Percentiles rank a stretch among this genome's conserved stretches.
These are phyloP conservation scores for Pimephales promelas DNA, from an alignment of 2,113 vertebrate genomes.

Conservation along the genomic window DNA sequence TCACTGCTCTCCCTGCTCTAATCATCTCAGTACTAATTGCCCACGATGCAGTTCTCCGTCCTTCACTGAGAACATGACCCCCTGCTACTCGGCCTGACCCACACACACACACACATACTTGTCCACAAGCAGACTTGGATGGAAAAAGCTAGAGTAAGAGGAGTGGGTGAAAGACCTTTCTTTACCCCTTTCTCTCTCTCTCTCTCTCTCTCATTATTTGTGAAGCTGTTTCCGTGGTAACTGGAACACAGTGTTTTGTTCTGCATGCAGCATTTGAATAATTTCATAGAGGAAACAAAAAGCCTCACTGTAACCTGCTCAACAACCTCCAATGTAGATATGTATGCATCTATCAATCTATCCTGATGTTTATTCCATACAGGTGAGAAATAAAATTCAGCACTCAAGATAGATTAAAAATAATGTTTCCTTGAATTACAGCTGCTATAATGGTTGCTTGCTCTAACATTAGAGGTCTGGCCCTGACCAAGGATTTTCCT, in stretches of 20 bases:
- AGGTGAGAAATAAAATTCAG: not conserved
- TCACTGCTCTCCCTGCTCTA: constrained; percentile 45
- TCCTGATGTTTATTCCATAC: not conserved
- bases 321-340: not conserved
- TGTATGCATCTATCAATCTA: not conserved
- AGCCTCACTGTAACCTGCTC: constrained; percentile 27
- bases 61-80: constrained; percentile 47
- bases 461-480: too few species aligned
- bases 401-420: not conserved
- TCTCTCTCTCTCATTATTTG: constrained; percentile 36
- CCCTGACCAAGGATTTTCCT: too few species aligned
- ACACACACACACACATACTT: constrained; percentile 36
- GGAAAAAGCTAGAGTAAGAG: not conserved
- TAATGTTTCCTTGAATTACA: not conserved
- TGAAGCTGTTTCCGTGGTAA: constrained; percentile 64
- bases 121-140: not conserved
- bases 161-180: constrained; percentile 13
- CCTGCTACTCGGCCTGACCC: constrained; percentile 15
- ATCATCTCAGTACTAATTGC: constrained; percentile 58
- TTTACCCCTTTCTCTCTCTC: constrained; percentile 33
- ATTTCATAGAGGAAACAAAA: constrained; percentile 45
- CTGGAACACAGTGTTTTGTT: constrained; percentile 56
- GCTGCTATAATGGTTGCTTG: not conserved
- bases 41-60: constrained; percentile 42
- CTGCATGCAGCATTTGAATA: constrained; percentile 55